phyloP scores from a whole-genome alignment of 2,888 invertebrate species.

The Lydus trimaculatus region DNA sequence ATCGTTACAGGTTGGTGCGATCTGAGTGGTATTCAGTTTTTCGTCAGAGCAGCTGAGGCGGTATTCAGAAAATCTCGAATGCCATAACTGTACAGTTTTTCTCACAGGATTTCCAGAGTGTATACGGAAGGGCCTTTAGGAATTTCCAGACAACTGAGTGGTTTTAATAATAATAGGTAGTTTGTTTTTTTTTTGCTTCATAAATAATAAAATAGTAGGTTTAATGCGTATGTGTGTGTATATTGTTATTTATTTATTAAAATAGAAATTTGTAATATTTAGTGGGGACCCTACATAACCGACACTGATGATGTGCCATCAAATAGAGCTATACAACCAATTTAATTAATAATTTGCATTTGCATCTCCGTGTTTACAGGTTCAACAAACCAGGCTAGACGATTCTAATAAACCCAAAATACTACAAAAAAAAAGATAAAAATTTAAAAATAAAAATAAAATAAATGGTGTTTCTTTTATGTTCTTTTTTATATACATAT shows the following conservation, averaged over 20 bases:
- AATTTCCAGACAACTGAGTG: background rate
- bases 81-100: no score
- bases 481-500: conserved; percentile 9
- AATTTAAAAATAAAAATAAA: conserved; percentile 13
- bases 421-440: background rate
- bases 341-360: conserved; percentile 32
- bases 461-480: conserved; percentile 24
- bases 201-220: background rate
- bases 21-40: no score
- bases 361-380: conserved; percentile 47
- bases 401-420: conserved; percentile 43
- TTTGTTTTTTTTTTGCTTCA: background rate
- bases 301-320: conserved; percentile 11
- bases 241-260: background rate
- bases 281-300: conserved; percentile 17
- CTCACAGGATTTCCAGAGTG: no score
- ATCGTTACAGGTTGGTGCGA: no score
- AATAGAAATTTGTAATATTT: conserved; percentile 5
- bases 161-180: no score
- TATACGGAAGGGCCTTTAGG: no score
- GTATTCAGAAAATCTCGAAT: no score
- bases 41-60: no score
- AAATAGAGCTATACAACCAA: conserved; percentile 2
- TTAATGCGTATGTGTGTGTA: background rate
- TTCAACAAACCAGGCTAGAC: conserved; percentile 49